Evolutionary conservation across 2,888 invertebrate genomes (phyloP).

Genomic region (Formica aserva): DNA sequence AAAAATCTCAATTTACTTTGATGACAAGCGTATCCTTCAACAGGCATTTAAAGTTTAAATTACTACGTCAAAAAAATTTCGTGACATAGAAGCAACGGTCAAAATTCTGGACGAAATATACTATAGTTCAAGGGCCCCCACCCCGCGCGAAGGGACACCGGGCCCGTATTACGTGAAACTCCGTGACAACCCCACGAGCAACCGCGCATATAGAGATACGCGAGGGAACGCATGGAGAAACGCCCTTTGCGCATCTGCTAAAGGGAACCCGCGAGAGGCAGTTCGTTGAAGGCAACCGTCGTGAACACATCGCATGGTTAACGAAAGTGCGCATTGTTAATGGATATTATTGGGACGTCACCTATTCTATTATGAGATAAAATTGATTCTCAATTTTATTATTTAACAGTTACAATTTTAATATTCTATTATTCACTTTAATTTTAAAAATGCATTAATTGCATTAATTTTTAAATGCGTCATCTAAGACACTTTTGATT

Average conservation of each 20-base stretch:
- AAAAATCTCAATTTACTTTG: background rate
- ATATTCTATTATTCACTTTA: background rate
- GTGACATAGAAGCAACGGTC: constrained; percentile 30
- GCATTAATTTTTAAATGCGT: background rate
- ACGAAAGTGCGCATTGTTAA: constrained; percentile 19
- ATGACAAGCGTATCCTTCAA: background rate
- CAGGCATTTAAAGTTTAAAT: constrained; percentile 72
- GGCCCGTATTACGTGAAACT: constrained; percentile 80
- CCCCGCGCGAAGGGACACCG: constrained; percentile 76
- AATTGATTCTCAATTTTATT: background rate
- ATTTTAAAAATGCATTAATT: background rate
- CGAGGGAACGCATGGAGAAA: constrained; percentile 69
- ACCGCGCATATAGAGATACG: constrained; percentile 49
- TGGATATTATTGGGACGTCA: background rate
- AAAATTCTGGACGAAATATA: constrained; percentile 55
- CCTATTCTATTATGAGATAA: background rate
- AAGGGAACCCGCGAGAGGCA: constrained; percentile 78
- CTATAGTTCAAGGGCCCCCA: constrained; percentile 64
- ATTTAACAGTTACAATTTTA: background rate
- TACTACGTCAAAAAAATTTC: constrained; percentile 51
- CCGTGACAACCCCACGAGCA: constrained; percentile 81
- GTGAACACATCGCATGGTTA: constrained; percentile 68
- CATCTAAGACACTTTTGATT: background rate
- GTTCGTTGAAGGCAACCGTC: constrained; percentile 79
- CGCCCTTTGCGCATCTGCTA: constrained; percentile 81